Evolutionary conservation across 2,888 invertebrate species (phyloP), one percentile per base, ranked within the genome.

Genomic region (Drosophila fulvimacula): DNA sequence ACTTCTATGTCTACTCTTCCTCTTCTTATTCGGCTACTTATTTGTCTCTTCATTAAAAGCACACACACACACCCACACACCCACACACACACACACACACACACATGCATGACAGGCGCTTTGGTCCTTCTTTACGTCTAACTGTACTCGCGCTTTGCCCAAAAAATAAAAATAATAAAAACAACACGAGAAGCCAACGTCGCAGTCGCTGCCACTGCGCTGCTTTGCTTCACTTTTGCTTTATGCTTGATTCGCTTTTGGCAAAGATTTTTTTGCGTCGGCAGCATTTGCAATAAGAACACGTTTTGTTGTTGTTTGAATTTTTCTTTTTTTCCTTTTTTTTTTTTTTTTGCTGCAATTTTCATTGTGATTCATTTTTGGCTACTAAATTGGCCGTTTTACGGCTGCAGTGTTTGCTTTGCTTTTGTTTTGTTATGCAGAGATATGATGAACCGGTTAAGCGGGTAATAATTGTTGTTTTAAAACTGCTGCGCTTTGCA

Each of bases 281-380:
- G 13, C 61, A 52, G 21, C 56, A 69, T 64, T 59, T 27, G 52
- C 71, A 71, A 32, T 41, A 61, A 66, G 73, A 75, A 75, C 63
- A 64, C 73, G 74, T 75, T 68, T 44, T 24, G n/a, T 42, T 65
- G 27, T 42, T 64, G 49, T 58, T 57, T 36, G 41, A 38, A n/a
- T n/a, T 55, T 60, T 46, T 17, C 41, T 27, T 34, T 1, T 51
- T 11, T n/a, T n/a, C n/a, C n/a, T 46, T 42, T 73, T 77, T 61
- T 19, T 19, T 41, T 11, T 19, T 38, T 39, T 78, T 76, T 52
- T 42, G 48, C 59, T 77, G 68, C 73, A 76, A 65, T 78, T 78
- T 69, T 69, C 38, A 69, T 78, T 78, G 69, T 76, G 76, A 76
- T 78, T 76, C 76, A 76, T 76, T 69, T 73, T 78, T 56, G 64